Conservation (phyloP, 2,113 vertebrate species). For the Campylomormyrus numenius region DNA sequence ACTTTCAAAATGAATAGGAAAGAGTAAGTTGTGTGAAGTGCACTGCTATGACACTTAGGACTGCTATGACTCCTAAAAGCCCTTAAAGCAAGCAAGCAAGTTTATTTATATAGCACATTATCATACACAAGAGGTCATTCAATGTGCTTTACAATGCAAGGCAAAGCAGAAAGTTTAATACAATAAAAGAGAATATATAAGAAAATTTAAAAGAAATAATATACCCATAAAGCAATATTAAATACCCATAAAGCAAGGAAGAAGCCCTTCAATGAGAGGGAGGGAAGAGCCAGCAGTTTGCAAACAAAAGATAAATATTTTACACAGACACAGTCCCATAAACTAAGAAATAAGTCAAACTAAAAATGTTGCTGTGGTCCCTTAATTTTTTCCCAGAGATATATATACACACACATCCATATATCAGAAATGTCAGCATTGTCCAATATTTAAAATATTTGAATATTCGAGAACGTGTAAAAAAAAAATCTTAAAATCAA, state of each 20-base stretch:
- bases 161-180: too few species aligned
- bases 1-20: background rate
- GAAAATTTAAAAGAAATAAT: too few species aligned
- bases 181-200: too few species aligned
- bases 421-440: background rate
- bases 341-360: background rate
- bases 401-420: background rate
- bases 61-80: background rate
- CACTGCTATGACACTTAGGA: background rate
- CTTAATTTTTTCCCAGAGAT: background rate
- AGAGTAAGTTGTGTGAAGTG: background rate
- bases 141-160: too few species aligned
- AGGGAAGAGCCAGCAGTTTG: background rate
- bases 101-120: too few species aligned
- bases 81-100: background rate
- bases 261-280: background rate
- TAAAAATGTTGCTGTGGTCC: background rate
- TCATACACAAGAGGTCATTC: too few species aligned
- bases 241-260: background rate
- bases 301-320: background rate
- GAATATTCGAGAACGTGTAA: background rate
- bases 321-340: background rate
- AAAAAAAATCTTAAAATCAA: background rate
- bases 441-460: background rate
- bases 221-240: too few species aligned